phyloP scores from a whole-genome alignment of 2,888 invertebrate genomes.

The Ormyrus labotus region DNA sequence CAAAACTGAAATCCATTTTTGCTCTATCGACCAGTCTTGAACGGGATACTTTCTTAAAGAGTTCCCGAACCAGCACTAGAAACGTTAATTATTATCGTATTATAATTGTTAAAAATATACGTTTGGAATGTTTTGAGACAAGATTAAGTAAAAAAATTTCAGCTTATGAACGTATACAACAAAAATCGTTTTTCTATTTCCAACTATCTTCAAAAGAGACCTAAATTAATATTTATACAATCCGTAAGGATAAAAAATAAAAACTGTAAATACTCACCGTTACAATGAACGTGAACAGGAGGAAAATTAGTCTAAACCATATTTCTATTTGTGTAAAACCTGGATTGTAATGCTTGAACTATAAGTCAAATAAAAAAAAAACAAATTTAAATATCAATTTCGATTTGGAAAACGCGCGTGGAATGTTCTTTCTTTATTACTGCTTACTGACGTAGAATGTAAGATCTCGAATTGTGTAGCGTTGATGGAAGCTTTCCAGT shows the following conservation, averaged over 20 bases:
- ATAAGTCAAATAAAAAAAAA: conserved; percentile 73
- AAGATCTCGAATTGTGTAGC: conserved; percentile 89
- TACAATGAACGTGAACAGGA: conserved; percentile 89
- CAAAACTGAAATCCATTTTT: conserved; percentile 95
- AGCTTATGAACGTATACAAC: too few species aligned
- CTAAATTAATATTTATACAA: neutral
- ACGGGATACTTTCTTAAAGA: conserved; percentile 90
- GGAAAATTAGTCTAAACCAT: conserved; percentile 96
- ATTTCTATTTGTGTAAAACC: conserved; percentile 98
- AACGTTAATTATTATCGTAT: conserved; percentile 50
- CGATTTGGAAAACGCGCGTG: neutral
- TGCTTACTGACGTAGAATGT: conserved; percentile 87
- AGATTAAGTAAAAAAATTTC: too few species aligned
- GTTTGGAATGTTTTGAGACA: too few species aligned
- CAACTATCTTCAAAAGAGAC: too few species aligned
- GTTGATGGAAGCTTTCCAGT: conserved; percentile 88
- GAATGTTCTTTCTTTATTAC: conserved; percentile 28
- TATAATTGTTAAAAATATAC: conserved; percentile 50
- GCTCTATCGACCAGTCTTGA: conserved; percentile 97
- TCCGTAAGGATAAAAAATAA: conserved; percentile 16
- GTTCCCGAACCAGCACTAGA: conserved; percentile 95
- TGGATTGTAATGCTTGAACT: conserved; percentile 98
- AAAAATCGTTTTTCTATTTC: too few species aligned
- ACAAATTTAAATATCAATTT: conserved; percentile 47
- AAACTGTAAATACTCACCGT: conserved; percentile 81